phyloP scores from a whole-genome alignment of 2,888 invertebrate genomes.

The Drosophila suboccidentalis region DNA sequence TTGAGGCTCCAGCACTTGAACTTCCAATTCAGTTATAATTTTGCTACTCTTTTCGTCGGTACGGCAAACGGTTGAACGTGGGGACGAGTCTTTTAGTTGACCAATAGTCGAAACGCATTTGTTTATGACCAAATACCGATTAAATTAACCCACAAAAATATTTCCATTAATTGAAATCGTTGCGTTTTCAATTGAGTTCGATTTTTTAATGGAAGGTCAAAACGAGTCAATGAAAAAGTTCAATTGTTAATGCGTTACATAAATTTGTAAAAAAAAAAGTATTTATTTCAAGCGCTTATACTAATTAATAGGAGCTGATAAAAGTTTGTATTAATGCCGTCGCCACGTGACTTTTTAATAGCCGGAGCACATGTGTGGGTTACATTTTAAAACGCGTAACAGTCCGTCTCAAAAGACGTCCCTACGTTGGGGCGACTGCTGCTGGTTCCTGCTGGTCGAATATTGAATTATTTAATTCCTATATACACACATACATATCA shows the following conservation, averaged over 20 bases:
- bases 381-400: constrained; percentile 98
- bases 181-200: constrained; percentile 9
- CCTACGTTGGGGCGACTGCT: constrained; percentile 98
- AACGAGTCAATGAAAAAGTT: constrained; percentile 10
- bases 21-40: constrained; percentile 84
- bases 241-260: constrained; percentile 22
- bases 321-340: constrained; percentile 66
- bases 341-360: constrained; percentile 61
- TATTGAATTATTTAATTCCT: constrained; percentile 33
- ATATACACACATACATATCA: constrained; percentile 19
- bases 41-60: constrained; percentile 83
- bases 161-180: constrained; percentile 17
- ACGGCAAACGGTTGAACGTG: constrained; percentile 70
- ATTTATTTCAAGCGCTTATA: neutral
- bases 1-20: constrained; percentile 80
- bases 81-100: constrained; percentile 50
- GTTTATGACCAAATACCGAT: constrained; percentile 35
- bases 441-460: constrained; percentile 79
- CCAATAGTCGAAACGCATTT: constrained; percentile 30
- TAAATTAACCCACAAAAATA: constrained; percentile 23
- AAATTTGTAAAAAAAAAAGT: constrained; percentile 18
- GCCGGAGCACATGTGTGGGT: constrained; percentile 94
- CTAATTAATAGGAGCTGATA: constrained; percentile 16
- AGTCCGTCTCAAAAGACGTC: constrained; percentile 99
- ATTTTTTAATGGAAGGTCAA: constrained; percentile 10